Conservation (phyloP, 2,888 invertebrate genomes). For the Drosophila monieri region DNA sequence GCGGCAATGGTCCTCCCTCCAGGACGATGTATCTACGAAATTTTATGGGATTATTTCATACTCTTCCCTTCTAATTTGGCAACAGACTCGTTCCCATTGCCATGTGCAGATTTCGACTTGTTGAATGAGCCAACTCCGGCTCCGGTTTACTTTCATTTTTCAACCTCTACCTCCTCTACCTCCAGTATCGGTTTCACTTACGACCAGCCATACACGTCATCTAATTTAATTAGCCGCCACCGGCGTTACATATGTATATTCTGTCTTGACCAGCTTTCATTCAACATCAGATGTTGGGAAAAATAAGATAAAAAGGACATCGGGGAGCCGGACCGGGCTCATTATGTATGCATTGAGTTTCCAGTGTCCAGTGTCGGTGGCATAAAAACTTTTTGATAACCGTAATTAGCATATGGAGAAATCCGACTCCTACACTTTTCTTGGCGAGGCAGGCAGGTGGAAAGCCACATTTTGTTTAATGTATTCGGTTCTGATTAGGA, state of each 20-base stretch:
- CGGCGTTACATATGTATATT: background rate
- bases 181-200: conserved; percentile 55
- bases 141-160: conserved; percentile 6
- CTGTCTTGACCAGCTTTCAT: background rate
- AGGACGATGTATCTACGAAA: conserved; percentile 39
- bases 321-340: conserved; percentile 33
- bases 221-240: conserved; percentile 68
- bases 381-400: conserved; percentile 62
- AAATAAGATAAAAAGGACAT: conserved; percentile 5
- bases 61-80: conserved; percentile 69
- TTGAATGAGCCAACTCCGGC: conserved; percentile 48
- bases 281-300: conserved; percentile 12
- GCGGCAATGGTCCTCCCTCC: background rate
- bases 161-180: conserved; percentile 13
- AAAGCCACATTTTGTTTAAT: conserved; percentile 44
- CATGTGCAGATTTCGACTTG: conserved; percentile 70
- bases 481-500: conserved; percentile 15
- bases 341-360: conserved; percentile 73
- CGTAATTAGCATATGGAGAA: conserved; percentile 76
- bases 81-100: conserved; percentile 44
- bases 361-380: conserved; percentile 34
- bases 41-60: conserved; percentile 77
- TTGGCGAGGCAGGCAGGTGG: conserved; percentile 44
- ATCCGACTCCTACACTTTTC: conserved; percentile 32
- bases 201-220: conserved; percentile 46